phyloP scores from a whole-genome alignment of 1,140 invertebrate genomes.

The Trichonephila clavata region DNA sequence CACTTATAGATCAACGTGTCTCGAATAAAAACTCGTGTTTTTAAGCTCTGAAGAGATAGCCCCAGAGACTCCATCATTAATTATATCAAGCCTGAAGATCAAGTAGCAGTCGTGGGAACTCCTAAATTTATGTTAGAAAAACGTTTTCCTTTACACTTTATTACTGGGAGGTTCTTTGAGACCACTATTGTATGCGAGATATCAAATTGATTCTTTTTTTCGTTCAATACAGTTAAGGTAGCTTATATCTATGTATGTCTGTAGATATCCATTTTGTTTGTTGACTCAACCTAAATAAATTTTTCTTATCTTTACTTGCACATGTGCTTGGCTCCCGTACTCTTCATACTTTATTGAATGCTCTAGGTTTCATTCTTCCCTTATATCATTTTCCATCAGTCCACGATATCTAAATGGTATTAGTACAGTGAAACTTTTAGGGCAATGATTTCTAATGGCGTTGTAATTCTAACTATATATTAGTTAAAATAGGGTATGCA shows the following conservation, averaged over 20 bases:
- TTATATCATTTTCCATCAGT: neutral
- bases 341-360: neutral
- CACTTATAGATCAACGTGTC: slow-evolving; percentile 69
- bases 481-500: neutral
- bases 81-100: slow-evolving; percentile 50
- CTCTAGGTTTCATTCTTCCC: neutral
- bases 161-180: neutral
- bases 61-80: slow-evolving; percentile 36
- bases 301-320: neutral
- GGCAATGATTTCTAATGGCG: neutral
- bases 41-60: slow-evolving; percentile 39
- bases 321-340: neutral
- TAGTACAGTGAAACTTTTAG: neutral
- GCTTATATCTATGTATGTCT: no score
- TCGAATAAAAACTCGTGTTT: slow-evolving; percentile 60
- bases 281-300: neutral
- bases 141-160: slow-evolving; percentile 52
- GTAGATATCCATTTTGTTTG: neutral
- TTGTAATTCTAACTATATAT: neutral
- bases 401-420: neutral
- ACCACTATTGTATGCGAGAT: neutral
- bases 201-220: neutral
- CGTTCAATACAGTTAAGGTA: neutral
- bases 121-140: slow-evolving; percentile 45
- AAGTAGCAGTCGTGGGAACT: slow-evolving; percentile 60